A percentile compares a stretch with the other conserved stretches of the same genome.
phyloP scores from a whole-genome alignment of 2,113 vertebrate species.

The Cichladusa arquata region DNA sequence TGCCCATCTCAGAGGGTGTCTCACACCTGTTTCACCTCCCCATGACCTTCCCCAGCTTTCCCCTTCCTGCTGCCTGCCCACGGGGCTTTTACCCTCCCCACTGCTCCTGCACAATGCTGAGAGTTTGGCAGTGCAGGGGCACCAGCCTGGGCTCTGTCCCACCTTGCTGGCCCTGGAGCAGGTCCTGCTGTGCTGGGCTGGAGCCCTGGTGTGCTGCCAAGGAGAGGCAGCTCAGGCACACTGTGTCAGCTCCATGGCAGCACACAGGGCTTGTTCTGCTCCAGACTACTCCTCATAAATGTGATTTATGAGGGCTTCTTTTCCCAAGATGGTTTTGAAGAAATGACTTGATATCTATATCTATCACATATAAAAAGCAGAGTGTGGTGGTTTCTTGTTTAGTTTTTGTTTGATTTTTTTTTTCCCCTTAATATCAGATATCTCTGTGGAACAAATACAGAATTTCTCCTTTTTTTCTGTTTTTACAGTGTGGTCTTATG shows the following conservation, averaged over 20 bases:
- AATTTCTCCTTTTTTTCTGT: not conserved
- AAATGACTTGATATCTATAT: not conserved
- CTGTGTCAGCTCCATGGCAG: not conserved
- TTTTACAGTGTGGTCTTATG: not conserved
- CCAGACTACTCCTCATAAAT: not conserved
- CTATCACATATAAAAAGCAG: not conserved
- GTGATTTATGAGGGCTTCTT: not conserved
- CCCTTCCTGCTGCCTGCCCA: not conserved
- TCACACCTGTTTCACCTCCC: not conserved
- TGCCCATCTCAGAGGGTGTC: not conserved
- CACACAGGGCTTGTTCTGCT: not conserved
- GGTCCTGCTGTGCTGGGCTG: not conserved
- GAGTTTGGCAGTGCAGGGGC: rapidly evolving
- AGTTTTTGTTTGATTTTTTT: not conserved
- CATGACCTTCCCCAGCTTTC: not conserved
- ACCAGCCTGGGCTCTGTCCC: not conserved
- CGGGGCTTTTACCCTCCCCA: not conserved
- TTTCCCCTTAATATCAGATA: not conserved
- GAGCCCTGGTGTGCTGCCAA: not conserved
- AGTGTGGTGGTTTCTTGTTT: not conserved
- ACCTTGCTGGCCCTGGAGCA: not conserved
- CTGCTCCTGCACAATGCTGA: not conserved
- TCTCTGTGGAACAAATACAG: not conserved
- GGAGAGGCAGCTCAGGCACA: not conserved
- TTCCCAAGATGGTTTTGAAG: not conserved